Evolutionary conservation across 2,888 invertebrate species (phyloP).

Genomic region (Drosophila picticornis): DNA sequence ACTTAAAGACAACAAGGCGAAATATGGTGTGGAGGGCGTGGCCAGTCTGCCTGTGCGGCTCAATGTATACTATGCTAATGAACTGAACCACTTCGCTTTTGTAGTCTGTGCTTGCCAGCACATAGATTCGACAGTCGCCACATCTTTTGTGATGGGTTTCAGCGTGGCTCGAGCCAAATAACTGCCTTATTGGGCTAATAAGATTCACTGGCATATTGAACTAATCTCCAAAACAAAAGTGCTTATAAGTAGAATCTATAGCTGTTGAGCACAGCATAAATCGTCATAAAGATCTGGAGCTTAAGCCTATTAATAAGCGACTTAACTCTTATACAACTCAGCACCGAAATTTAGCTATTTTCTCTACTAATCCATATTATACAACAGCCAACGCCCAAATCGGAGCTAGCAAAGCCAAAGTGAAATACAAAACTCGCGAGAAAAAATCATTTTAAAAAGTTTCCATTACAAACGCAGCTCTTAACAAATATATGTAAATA

Average conservation of each 20-base stretch:
- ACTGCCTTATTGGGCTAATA: conserved; percentile 6
- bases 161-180: not conserved
- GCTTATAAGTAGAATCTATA: not conserved
- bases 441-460: conserved; percentile 41
- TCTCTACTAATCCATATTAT: conserved; percentile 17
- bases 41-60: conserved; percentile 17
- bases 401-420: conserved; percentile 25
- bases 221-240: not conserved
- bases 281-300: not conserved
- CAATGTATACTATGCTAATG: conserved; percentile 58
- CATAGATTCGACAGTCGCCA: conserved; percentile 24
- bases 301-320: not conserved
- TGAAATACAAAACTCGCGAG: conserved; percentile 17
- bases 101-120: not conserved
- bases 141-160: conserved; percentile 12
- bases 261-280: conserved; percentile 5
- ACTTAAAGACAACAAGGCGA: conserved; percentile 24
- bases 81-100: conserved; percentile 27
- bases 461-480: conserved; percentile 50
- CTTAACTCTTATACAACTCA: not conserved
- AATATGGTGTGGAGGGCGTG: not conserved
- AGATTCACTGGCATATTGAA: conserved; percentile 34
- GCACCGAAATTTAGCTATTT: conserved; percentile 21
- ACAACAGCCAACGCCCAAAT: conserved; percentile 16
- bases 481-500: conserved; percentile 28